Base-by-base conservation (phyloP, 2,113 vertebrate genomes). In the Ictalurus punctatus region DNA sequence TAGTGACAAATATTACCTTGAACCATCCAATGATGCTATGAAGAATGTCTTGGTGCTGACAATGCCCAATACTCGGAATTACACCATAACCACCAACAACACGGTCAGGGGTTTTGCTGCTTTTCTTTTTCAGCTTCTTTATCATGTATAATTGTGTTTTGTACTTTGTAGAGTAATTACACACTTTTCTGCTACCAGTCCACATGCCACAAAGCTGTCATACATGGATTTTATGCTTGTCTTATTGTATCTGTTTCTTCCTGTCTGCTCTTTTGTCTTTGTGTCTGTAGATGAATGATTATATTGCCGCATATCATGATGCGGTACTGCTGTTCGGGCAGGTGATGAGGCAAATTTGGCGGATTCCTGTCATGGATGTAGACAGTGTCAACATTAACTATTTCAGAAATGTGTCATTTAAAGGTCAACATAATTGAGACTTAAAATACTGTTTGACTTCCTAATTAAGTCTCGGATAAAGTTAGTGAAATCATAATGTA, bases 41-140 rank as follows among this genome's bases (percentile, higher is more conserved):
- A 92, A 74, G 90, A 97, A 99, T 61, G 97, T 99, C 71, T 94
- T 99, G 92, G 97, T 99, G 78, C 84, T 99, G 90, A 99, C 98
- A 7, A 94, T 97, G 93, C 93, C 93, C 58, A 90, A 96, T 90
- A 83, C 89, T 90, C 94, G 95, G 91, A 91, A 90, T 65, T 95
- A 95, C 91, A 93, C 25, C 0, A 92, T 95, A 44, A 93, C 89
- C 82, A 1, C 90, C 0, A 74, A 93, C 87, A 90, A 90, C 7
- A 95, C 84, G 67, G 95, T 95, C 52, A 91, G 94, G 12, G 84
- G 16, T 14, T 52, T 54, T 21, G 34, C 9, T 52, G 5, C 2
- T 44, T 63, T 84, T 59, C 8, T 23, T 44, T 61, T 86, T 23
- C 19, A 40, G 37, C 54, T 30, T 25, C 6, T 58, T 17, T 40